A percentile compares a stretch with the other conserved stretches of the same genome.
These are phyloP conservation scores for Stramonita haemastoma DNA, from an alignment of 2,888 invertebrate species.

Conservation along the genomic window DNA sequence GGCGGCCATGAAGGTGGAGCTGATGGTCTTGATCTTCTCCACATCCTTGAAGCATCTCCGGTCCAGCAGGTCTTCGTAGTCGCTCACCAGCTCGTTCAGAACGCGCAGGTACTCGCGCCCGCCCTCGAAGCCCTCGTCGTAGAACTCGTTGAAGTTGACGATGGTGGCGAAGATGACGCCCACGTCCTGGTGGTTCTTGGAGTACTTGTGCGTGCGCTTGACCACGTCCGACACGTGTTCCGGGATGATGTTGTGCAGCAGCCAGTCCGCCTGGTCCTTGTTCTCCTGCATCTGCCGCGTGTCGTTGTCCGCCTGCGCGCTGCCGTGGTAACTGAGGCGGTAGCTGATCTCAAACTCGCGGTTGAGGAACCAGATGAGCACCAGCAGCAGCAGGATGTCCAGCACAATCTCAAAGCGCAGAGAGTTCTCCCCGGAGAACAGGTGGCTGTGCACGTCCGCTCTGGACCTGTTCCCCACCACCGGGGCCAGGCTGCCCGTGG, in stretches of 20 bases:
- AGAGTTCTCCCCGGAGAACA: slow-evolving; percentile 62
- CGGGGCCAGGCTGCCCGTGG: neutral
- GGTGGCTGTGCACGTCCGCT: slow-evolving; percentile 51
- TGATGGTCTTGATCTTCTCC: slow-evolving; percentile 97
- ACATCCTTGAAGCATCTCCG: slow-evolving; percentile 89
- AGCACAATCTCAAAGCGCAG: slow-evolving; percentile 86
- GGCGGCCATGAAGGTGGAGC: slow-evolving; percentile 98
- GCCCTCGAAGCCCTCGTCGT: slow-evolving; percentile 96
- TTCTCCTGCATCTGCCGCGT: slow-evolving; percentile 92
- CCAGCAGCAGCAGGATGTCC: slow-evolving; percentile 88
- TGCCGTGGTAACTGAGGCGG: slow-evolving; percentile 91
- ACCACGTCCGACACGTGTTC: slow-evolving; percentile 92
- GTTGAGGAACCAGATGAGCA: slow-evolving; percentile 94
- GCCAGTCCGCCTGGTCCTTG: slow-evolving; percentile 97
- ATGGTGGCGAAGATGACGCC: slow-evolving; percentile 97
- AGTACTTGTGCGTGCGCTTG: slow-evolving; percentile 92
- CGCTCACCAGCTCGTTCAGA: slow-evolving; percentile 95
- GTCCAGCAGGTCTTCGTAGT: slow-evolving; percentile 94
- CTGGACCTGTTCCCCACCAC: neutral
- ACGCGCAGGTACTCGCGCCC: slow-evolving; percentile 96
- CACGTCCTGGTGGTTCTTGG: slow-evolving; percentile 93
- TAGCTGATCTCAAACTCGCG: slow-evolving; percentile 97
- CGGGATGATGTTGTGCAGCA: slow-evolving; percentile 97
- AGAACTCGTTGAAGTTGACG: slow-evolving; percentile 98
- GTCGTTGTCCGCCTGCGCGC: slow-evolving; percentile 92